Base-by-base conservation (phyloP, 2,113 vertebrate genomes). In the Alligator sinensis region DNA sequence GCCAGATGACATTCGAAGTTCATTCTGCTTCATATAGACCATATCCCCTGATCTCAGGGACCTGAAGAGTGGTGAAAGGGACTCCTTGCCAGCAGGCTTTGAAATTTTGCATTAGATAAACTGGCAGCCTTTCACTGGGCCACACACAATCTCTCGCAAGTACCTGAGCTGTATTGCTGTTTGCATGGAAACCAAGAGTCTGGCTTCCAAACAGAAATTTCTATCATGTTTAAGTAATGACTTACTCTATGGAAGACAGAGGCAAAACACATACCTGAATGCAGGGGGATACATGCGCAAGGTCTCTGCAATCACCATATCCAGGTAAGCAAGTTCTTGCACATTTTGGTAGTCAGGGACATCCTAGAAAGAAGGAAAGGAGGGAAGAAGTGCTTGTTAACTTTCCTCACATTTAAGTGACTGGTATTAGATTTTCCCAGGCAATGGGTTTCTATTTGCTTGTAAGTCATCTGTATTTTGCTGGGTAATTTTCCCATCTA, bases 261-360 rank as follows among this genome's bases (percentile, higher is more conserved):
- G 17, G 22, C 2, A 6, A 30, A 12, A 61, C 34, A 9, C 6
- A 22, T 97, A 99, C 99, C 99, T 99, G 98, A 99, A 99, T 57
- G 98, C 99, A 15, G 99, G 99, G 11, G 99, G 99, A 95, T 99
- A 99, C 94, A 99, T 98, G 61, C 99, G 98, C 89, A 99, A 85
- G 0, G 98, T 97, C 96, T 99, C 99, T 58, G 98, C 98, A 24
- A 99, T 97, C 90, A 99, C 99, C 99, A 99, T 99, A 90, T 99
- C 99, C 97, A 99, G 96, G 89, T 99, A 99, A 90, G 98, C 98
- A 86, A 99, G 98, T 84, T 99, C 98, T 94, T 98, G 98, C 1
- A 99, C 95, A 61, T 98, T 99, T 96, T 94, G 86, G 93, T 98
- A 99, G 96, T 99, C 97, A 14, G 98, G 98, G 4, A 96, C 96